Conservation (phyloP, 2,888 invertebrate genomes). For the Melinaea marsaeus region DNA sequence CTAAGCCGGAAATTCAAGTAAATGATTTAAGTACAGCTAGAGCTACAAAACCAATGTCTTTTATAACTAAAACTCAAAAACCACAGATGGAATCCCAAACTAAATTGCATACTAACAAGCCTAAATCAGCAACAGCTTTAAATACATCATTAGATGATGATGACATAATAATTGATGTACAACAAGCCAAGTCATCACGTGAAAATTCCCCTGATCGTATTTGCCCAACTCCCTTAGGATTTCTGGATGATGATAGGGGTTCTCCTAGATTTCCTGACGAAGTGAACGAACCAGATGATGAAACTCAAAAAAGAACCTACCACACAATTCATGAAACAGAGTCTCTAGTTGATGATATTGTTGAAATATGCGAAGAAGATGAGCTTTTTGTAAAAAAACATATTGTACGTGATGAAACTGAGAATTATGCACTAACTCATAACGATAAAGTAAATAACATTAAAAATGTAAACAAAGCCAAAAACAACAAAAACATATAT, state of each 20-base stretch:
- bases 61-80: conserved; percentile 45
- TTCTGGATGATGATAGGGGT: conserved; percentile 73
- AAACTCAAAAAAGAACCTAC: conserved; percentile 58
- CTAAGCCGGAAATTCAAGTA: conserved; percentile 72
- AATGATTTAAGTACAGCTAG: conserved; percentile 54
- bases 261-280: conserved; percentile 85
- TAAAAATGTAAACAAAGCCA: conserved; percentile 51
- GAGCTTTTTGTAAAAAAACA: conserved; percentile 62
- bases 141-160: conserved; percentile 74
- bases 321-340: conserved; percentile 78
- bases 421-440: conserved; percentile 75
- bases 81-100: conserved; percentile 48
- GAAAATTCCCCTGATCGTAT: conserved; percentile 86
- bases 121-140: conserved; percentile 71
- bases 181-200: conserved; percentile 85
- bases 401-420: conserved; percentile 58
- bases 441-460: conserved; percentile 76
- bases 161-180: conserved; percentile 82
- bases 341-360: conserved; percentile 77
- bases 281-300: conserved; percentile 86
- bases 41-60: conserved; percentile 43
- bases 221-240: conserved; percentile 81
- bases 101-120: conserved; percentile 61
- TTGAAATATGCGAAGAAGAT: conserved; percentile 75
- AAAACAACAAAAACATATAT: conserved; percentile 48